Conservation (phyloP, 2,797 vertebrate genomes). For the Morus bassanus region DNA sequence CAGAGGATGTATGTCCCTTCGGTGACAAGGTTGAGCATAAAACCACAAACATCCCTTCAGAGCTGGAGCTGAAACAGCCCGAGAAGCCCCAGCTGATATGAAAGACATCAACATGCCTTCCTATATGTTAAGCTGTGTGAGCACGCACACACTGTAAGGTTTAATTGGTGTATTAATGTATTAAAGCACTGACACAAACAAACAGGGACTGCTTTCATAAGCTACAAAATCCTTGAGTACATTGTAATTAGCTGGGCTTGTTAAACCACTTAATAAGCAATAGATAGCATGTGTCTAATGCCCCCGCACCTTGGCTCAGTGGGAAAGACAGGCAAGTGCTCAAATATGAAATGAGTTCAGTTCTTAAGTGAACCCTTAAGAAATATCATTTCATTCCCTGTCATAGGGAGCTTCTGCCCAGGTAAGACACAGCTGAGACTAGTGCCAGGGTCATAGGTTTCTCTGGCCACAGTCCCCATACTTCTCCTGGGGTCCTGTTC, state of each 20-base stretch:
- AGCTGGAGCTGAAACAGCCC: not conserved
- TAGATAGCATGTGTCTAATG: not conserved
- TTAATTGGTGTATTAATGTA: conserved; percentile 38
- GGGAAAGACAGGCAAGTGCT: not conserved
- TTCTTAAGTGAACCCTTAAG: not conserved
- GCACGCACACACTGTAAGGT: not conserved
- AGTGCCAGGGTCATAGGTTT: not conserved
- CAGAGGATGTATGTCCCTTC: not conserved
- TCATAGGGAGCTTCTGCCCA: not conserved
- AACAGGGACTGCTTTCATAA: conserved; percentile 32
- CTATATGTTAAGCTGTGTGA: not conserved
- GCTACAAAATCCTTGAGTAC: conserved; percentile 42
- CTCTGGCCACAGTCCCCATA: not conserved
- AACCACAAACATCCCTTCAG: not conserved
- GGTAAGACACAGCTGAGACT: not conserved
- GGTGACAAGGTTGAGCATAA: not conserved
- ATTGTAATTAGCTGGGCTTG: conserved; percentile 27
- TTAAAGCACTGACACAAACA: conserved; percentile 50
- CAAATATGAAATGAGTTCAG: not conserved
- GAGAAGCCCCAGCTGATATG: not conserved
- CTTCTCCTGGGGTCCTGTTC: not conserved
- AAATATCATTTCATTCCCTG: not conserved
- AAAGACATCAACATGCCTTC: not conserved
- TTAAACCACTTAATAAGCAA: conserved; percentile 44
- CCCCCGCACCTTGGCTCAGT: not conserved